These are phyloP conservation scores for Cheilosia pagana DNA, from an alignment of 2,888 invertebrate genomes.

Conservation along the genomic window DNA sequence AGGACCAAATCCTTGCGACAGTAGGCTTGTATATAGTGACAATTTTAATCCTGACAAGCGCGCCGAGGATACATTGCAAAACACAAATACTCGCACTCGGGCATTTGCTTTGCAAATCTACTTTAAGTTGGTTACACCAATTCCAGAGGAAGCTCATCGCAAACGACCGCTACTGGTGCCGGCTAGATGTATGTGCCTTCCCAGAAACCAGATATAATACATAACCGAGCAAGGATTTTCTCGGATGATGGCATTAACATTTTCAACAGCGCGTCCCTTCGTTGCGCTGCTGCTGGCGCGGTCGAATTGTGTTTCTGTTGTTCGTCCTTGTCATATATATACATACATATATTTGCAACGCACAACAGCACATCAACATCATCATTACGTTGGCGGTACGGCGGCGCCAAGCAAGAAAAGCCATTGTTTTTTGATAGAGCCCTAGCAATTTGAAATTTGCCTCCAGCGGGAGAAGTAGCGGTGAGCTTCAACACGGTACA, in stretches of 20 bases:
- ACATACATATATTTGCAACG: conserved; percentile 31
- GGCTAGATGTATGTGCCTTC: conserved; percentile 8
- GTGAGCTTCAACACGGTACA: neutral
- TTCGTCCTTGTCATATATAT: conserved; percentile 30
- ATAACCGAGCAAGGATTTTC: conserved; percentile 54
- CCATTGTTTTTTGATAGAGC: conserved; percentile 11
- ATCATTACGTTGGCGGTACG: conserved; percentile 14
- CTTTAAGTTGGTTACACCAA: conserved; percentile 57
- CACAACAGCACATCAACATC: conserved; percentile 35
- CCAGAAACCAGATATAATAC: conserved; percentile 40
- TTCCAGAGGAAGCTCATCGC: conserved; percentile 40
- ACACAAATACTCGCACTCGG: conserved; percentile 20
- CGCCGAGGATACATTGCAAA: neutral
- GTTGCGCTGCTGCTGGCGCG: neutral
- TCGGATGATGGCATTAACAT: conserved; percentile 62
- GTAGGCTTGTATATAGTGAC: conserved; percentile 29
- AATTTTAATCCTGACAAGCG: conserved; percentile 24
- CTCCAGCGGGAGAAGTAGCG: neutral
- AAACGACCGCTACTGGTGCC: neutral
- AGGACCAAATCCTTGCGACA: conserved; percentile 41
- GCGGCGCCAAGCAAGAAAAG: neutral
- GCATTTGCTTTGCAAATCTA: conserved; percentile 36
- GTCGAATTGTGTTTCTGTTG: conserved; percentile 33
- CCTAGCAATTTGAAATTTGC: conserved; percentile 3
- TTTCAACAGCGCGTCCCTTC: conserved; percentile 1